Conservation (phyloP, 2,113 vertebrate genomes). For the Psophia crepitans region DNA sequence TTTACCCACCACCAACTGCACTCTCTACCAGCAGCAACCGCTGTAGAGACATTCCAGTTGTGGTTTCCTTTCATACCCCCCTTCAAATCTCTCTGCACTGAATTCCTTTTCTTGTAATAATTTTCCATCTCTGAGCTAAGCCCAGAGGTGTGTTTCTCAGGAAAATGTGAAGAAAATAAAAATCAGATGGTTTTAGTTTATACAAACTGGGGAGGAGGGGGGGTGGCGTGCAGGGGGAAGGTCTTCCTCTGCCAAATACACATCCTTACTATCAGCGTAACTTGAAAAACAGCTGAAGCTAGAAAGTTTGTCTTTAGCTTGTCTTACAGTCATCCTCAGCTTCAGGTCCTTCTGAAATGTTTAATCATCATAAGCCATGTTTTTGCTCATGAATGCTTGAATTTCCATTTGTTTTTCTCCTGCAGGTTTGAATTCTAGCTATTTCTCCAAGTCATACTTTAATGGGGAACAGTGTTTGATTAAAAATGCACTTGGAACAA, state of each 20-base stretch:
- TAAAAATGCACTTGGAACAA: constrained; percentile 6
- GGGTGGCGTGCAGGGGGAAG: too few relatives aligned
- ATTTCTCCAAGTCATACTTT: neutral
- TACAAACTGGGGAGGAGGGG: neutral
- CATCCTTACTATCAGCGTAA: neutral
- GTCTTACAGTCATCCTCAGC: neutral
- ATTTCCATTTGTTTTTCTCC: neutral
- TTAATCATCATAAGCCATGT: neutral
- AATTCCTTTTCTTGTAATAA: neutral
- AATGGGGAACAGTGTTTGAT: neutral
- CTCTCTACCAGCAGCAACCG: neutral
- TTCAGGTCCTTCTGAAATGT: neutral
- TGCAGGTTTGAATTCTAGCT: neutral
- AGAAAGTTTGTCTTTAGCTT: neutral
- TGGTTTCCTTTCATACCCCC: neutral
- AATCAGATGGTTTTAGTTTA: neutral
- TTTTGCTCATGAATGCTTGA: neutral
- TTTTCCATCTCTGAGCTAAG: neutral
- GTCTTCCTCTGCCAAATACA: neutral
- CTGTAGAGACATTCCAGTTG: neutral
- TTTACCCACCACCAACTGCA: neutral
- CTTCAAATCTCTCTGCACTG: neutral
- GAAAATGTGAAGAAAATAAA: neutral
- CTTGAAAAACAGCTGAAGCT: neutral
- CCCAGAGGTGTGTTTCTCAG: neutral